Conservation (phyloP, 1,140 invertebrate genomes). For the Penaeus japonicus region DNA sequence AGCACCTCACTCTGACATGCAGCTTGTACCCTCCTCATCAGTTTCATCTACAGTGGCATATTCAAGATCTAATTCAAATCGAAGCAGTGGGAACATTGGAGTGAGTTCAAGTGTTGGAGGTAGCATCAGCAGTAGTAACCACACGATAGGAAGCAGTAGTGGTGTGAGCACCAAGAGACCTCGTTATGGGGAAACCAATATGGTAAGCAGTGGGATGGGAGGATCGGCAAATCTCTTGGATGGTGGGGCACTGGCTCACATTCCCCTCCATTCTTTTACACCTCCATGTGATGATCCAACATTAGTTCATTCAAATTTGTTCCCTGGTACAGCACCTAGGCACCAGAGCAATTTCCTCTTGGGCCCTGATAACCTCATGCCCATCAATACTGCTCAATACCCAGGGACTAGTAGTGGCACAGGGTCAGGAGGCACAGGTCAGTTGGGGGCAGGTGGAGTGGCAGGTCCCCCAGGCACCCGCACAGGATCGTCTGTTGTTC, state of each 20-base stretch:
- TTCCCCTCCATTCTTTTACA: conserved; percentile 55
- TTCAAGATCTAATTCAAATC: conserved; percentile 41
- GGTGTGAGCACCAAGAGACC: conserved; percentile 33
- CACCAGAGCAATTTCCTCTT: conserved; percentile 55
- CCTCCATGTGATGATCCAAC: conserved; percentile 55
- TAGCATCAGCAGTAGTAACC: conserved; percentile 32
- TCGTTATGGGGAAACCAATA: conserved; percentile 49
- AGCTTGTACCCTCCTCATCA: conserved; percentile 42
- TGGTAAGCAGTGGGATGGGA: conserved; percentile 38
- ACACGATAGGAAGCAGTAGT: conserved; percentile 11
- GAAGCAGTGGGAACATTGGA: conserved; percentile 32
- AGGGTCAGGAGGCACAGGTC: conserved; percentile 4
- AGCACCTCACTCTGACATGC: conserved; percentile 37
- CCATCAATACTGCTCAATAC: conserved; percentile 48
- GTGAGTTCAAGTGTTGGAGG: conserved; percentile 22
- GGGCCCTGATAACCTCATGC: conserved; percentile 49
- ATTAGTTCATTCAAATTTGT: conserved; percentile 48
- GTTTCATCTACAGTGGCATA: conserved; percentile 36
- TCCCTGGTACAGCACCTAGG: conserved; percentile 31
- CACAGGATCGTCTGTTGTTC: conserved; percentile 18
- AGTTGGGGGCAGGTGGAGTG: conserved; percentile 36
- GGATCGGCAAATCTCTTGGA: conserved; percentile 47
- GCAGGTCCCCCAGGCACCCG: conserved; percentile 21
- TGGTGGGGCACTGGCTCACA: conserved; percentile 42
- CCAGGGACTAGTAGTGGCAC: conserved; percentile 32